Evolutionary conservation across 2,797 vertebrate species (phyloP), one percentile per base, ranked within the genome.

Genomic region (Anabacerthia variegaticeps): DNA sequence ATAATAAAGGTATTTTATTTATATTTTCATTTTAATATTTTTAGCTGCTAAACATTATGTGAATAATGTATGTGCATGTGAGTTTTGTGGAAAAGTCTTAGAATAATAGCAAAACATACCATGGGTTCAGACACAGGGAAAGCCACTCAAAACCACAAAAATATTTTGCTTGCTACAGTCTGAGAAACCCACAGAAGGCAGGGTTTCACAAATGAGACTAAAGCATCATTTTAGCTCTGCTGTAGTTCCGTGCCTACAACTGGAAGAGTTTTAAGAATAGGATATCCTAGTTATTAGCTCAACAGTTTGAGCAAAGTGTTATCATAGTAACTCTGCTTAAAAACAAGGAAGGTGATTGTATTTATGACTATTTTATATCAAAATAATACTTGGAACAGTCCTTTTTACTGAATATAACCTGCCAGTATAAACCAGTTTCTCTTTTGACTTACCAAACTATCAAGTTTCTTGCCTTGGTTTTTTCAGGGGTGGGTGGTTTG

Each of bases 1-100:
- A 93, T 91, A 73, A 97, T 77, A 96, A 98, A 97, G 98, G 98
- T 98, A 98, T 81, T 95, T 88, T 75, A 90, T 96, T 98, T 98
- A 36, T 95, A 69, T 88, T 97, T 90, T 92, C 78, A 61, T 44
- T 94, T 97, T 72, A 76, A 88, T 91, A 52, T 65, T 92, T 94
- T 80, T 62, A 75, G 77, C 54, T 95, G 72, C 61, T 89, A 73
- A 66, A 49, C 48, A 72, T 89, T 85, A 26, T 65, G 28, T 85
- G 49, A 77, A 77, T 79, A 74, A 79, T n/a, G 48, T 74, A 77
- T 12, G 36, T 92, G 93, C 62, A 88, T 95, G 68, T 20, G 72
- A 79, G 71, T 67, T 88, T 66, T 73, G 62, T 24, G 13, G 66
- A 41, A 79, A 77, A 80, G 26, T 75, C 26, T 73, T 58, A 36